phyloP scores from a whole-genome alignment of 2,888 invertebrate genomes.

The Tineola bisselliella region DNA sequence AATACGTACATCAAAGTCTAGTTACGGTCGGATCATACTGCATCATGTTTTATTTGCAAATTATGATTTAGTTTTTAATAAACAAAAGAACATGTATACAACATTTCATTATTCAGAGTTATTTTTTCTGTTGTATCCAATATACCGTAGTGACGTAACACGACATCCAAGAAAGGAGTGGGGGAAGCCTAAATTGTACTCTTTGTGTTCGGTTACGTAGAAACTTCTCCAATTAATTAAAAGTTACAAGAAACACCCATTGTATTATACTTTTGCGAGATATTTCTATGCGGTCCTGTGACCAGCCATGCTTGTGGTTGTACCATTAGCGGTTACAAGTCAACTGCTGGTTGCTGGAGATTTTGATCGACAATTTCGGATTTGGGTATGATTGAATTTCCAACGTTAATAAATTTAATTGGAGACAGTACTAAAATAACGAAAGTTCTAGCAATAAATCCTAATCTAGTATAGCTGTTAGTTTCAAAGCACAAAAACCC shows the following conservation, averaged over 20 bases:
- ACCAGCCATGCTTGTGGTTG: neutral
- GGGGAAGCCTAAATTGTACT: slow-evolving; percentile 6
- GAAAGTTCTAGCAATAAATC: too few species aligned
- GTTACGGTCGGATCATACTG: neutral
- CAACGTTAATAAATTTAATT: too few species aligned
- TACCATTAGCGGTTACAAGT: neutral
- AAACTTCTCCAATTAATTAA: slow-evolving; percentile 52
- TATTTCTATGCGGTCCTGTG: slow-evolving; percentile 5
- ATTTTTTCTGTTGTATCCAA: neutral
- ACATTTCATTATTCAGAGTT: neutral
- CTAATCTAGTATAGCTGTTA: too few species aligned
- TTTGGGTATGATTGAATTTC: too few species aligned
- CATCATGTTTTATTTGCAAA: neutral
- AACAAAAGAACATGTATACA: neutral
- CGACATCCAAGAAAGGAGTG: neutral
- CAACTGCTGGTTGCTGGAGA: too few species aligned
- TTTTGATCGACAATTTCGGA: too few species aligned
- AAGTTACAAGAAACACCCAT: slow-evolving; percentile 40
- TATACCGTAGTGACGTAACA: neutral
- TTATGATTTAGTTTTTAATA: neutral
- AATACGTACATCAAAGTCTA: neutral
- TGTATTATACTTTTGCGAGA: slow-evolving; percentile 12
- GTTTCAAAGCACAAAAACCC: too few species aligned
- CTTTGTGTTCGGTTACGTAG: slow-evolving; percentile 17
- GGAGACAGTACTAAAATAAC: too few species aligned